Percentiles rank a stretch among this genome's conserved stretches.
phyloP scores from a whole-genome alignment of 35 echinoderm and acorn worm genomes.

The Ophioderma brevispina region DNA sequence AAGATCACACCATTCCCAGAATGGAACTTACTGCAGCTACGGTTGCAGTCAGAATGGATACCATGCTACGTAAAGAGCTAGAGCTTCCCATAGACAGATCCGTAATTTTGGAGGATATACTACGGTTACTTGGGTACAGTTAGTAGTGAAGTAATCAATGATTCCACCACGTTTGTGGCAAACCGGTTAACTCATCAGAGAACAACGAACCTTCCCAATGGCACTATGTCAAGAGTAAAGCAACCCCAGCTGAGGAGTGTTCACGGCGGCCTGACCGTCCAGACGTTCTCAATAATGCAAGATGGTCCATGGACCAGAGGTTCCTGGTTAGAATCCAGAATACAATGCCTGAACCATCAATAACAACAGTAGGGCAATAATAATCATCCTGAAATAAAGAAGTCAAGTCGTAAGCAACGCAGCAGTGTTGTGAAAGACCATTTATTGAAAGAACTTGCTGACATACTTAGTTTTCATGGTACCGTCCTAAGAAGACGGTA shows the following conservation, averaged over 20 bases:
- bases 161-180: slow-evolving; percentile 48
- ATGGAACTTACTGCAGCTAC: too few species aligned
- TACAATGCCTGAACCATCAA: slow-evolving; percentile 20
- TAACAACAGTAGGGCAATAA: not conserved
- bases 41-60: too few species aligned
- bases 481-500: not conserved
- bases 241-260: slow-evolving; percentile 63
- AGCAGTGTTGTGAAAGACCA: too few species aligned
- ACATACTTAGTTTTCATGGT: slow-evolving; percentile 10
- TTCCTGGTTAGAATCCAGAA: too few species aligned
- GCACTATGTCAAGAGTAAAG: slow-evolving; percentile 39
- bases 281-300: too few species aligned
- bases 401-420: not conserved
- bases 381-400: slow-evolving; percentile 9
- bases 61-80: too few species aligned
- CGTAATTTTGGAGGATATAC: slow-evolving; percentile 62
- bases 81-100: too few species aligned
- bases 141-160: slow-evolving; percentile 22
- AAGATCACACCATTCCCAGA: too few species aligned
- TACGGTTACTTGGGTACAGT: slow-evolving; percentile 55
- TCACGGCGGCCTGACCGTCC: too few species aligned
- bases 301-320: too few species aligned
- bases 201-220: slow-evolving; percentile 12
- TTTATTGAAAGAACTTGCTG: not conserved
- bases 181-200: slow-evolving; percentile 28